A percentile compares a stretch with the other conserved stretches of the same genome.
These are phyloP conservation scores for Acanthosoma haemorrhoidale DNA, from an alignment of 2,888 invertebrate genomes.

Conservation along the genomic window DNA sequence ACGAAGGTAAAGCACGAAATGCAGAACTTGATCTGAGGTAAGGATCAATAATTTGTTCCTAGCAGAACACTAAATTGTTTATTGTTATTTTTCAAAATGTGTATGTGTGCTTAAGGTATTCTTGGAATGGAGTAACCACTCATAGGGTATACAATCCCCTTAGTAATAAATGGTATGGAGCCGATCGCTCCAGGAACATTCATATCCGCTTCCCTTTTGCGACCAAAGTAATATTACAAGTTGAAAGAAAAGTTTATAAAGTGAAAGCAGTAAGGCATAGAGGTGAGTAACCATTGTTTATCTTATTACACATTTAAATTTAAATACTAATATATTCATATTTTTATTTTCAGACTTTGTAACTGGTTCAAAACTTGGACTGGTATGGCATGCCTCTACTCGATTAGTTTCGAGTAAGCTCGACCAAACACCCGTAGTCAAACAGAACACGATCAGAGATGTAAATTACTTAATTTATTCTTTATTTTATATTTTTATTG, in stretches of 20 bases:
- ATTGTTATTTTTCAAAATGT: not conserved
- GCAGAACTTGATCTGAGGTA: conserved; percentile 59
- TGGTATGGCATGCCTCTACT: conserved; percentile 43
- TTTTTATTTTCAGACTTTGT: conserved; percentile 40
- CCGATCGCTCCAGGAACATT: conserved; percentile 62
- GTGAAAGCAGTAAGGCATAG: conserved; percentile 42
- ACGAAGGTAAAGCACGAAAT: conserved; percentile 53
- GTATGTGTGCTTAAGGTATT: conserved; percentile 47
- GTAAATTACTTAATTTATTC: conserved; percentile 27
- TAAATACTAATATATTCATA: too few relatives aligned
- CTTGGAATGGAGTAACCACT: conserved; percentile 51
- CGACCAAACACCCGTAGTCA: conserved; percentile 31
- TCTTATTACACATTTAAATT: not conserved
- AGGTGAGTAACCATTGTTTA: conserved; percentile 32
- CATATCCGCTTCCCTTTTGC: conserved; percentile 48
- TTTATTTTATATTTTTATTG: not conserved
- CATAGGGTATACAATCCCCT: conserved; percentile 58
- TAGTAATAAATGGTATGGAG: conserved; percentile 58
- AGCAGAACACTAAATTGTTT: not conserved
- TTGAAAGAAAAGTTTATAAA: conserved; percentile 39
- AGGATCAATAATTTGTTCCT: conserved; percentile 20
- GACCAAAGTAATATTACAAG: conserved; percentile 40
- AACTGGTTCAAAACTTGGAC: conserved; percentile 42
- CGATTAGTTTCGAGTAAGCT: conserved; percentile 39
- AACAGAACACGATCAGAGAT: conserved; percentile 36